Conservation (phyloP, 2,888 invertebrate species). For the Cactoblastis cactorum region DNA sequence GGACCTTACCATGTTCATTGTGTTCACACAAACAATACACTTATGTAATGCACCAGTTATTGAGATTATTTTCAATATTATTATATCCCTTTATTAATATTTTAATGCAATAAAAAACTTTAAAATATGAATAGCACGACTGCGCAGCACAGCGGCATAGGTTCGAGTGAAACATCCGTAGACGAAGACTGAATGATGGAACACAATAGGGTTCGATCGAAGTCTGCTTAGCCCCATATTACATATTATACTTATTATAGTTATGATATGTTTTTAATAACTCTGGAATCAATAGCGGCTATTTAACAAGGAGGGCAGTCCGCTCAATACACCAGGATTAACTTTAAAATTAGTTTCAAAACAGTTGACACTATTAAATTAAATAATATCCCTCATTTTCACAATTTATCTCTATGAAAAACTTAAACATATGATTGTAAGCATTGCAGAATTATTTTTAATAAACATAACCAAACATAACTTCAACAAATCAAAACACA, state of each 20-base stretch:
- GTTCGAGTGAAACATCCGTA: conserved; percentile 61
- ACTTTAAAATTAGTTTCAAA: too few relatives aligned
- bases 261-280: conserved; percentile 57
- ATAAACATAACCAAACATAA: too few relatives aligned
- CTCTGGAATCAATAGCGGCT: conserved; percentile 55
- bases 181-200: conserved; percentile 45
- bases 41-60: conserved; percentile 47
- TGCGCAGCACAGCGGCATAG: conserved; percentile 53
- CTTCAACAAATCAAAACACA: too few relatives aligned
- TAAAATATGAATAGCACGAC: conserved; percentile 53
- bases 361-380: too few relatives aligned
- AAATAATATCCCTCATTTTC: too few relatives aligned
- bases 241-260: conserved; percentile 41
- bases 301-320: not conserved
- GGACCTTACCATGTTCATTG: conserved; percentile 76
- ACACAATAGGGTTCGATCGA: conserved; percentile 63
- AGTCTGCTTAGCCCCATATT: conserved; percentile 45
- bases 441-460: too few relatives aligned
- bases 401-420: too few relatives aligned
- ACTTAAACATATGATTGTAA: too few relatives aligned
- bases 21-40: conserved; percentile 63
- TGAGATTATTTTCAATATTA: conserved; percentile 51
- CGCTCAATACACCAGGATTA: not conserved
- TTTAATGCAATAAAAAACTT: conserved; percentile 42
- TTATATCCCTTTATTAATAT: conserved; percentile 42